Base-by-base conservation (phyloP, 1,140 invertebrate species). In the Hypsibius dujardini region DNA sequence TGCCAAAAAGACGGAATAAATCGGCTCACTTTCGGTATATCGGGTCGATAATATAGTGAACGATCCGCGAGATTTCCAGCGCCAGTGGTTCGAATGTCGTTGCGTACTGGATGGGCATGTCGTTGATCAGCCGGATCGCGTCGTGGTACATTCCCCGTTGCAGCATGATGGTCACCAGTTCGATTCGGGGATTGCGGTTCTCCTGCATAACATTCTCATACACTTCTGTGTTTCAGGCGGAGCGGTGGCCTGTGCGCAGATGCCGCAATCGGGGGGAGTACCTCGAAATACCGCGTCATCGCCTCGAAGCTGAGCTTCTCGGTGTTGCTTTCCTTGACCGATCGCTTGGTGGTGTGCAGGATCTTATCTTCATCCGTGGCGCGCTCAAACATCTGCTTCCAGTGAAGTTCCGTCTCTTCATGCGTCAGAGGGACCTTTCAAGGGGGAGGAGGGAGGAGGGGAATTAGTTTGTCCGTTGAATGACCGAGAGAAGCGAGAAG, bases 21-120 rank as follows among this genome's bases (percentile, higher is more conserved):
- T 46, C 28, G 2, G 76, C 81, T 78, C 78, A 91, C 87, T 84
- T 86, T 78, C 85, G 84, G 79, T 97, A 98, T 15, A 97, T 78
- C 3, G 89, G 87, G 77, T 96, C 90, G 70, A 98, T 86, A 2
- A 91, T 81, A 59, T 85, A 84, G 79, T 95, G 88, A 60, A 97
- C 82, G 74, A 97, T 83, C 71, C 45, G 12, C 12, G 62, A 12
- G 3, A 67, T 15, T 45, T 67, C 62, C 62, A 45, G 3, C 12
- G 62, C 62, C 62, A 67, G 42, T 45, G 62, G 62, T 45, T 67
- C 12, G 62, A 67, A 67, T 67, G 62, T 67, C 42, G 62, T 15
- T 12, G 62, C 62, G 42, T 67, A 67, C 3, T 15, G 62, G 12
- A 67, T 42, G 62, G 62, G 62, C 62, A 67, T 67, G 12, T 67